Conservation (phyloP, 37 sponge, comb jelly and placozoan genomes). For the Geodia barretti region DNA sequence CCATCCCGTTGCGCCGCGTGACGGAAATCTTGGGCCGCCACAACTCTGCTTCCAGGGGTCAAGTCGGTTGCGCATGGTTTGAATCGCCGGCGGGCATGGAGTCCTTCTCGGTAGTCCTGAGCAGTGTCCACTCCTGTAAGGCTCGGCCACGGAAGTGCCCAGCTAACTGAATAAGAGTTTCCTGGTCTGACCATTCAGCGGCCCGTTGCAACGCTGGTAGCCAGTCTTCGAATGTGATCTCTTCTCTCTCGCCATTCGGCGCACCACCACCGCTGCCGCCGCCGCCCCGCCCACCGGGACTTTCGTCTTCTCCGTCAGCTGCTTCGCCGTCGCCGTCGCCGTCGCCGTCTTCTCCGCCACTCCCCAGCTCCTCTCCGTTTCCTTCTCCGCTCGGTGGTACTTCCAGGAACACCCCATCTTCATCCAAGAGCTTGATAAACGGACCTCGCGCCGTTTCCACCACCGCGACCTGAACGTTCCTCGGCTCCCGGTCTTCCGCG, state of each 20-base stretch:
- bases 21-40: background rate
- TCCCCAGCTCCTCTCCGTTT: too few species aligned
- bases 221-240: background rate
- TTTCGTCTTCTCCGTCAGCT: too few species aligned
- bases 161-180: constrained; percentile 39
- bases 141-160: constrained; percentile 36
- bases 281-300: too few species aligned
- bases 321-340: too few species aligned
- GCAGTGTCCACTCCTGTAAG: constrained; percentile 29
- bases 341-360: too few species aligned
- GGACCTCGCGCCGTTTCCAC: background rate
- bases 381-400: too few species aligned
- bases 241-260: background rate
- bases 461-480: constrained; percentile 12
- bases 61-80: background rate
- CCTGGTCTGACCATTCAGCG: constrained; percentile 37
- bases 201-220: background rate
- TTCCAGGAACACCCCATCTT: background rate
- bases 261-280: too few species aligned
- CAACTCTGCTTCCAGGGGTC: constrained; percentile 3
- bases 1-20: too few species aligned
- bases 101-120: background rate
- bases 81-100: background rate
- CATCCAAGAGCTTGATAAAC: background rate
- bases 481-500: background rate